Conservation (phyloP, 2,113 vertebrate genomes). For the Rhabdomys dilectus region DNA sequence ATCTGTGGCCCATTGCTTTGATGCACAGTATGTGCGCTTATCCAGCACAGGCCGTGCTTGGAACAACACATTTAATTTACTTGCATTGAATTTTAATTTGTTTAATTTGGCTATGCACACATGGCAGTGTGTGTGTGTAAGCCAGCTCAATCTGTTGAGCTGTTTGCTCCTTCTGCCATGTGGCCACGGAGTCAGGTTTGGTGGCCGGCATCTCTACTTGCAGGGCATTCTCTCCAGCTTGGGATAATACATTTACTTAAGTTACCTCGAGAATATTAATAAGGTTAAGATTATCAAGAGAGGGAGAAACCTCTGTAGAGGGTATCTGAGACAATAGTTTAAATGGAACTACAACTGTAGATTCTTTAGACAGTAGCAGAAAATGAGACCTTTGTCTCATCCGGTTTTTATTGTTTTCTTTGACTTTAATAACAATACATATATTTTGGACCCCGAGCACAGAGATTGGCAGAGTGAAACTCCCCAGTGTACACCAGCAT, state of each 20-base stretch:
- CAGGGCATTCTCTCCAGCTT: background rate
- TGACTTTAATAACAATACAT: background rate
- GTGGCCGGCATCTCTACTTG: background rate
- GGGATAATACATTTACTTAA: background rate
- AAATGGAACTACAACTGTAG: background rate
- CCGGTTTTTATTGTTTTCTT: background rate
- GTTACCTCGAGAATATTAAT: background rate
- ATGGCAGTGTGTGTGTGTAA: no score
- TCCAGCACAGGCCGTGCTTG: background rate
- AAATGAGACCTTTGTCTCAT: background rate
- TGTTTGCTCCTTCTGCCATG: background rate
- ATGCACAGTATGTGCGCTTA: background rate
- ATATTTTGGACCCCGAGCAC: background rate
- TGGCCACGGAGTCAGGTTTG: background rate
- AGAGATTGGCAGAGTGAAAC: background rate
- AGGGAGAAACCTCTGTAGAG: background rate
- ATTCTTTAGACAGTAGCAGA: background rate
- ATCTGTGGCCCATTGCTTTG: background rate
- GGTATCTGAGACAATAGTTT: background rate
- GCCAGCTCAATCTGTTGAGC: background rate
- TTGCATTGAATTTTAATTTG: background rate
- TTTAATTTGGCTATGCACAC: background rate
- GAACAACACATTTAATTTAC: background rate
- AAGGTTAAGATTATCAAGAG: background rate
- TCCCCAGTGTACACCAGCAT: background rate